phyloP scores from a whole-genome alignment of 2,797 vertebrate species.

The Sebastes itinus region DNA sequence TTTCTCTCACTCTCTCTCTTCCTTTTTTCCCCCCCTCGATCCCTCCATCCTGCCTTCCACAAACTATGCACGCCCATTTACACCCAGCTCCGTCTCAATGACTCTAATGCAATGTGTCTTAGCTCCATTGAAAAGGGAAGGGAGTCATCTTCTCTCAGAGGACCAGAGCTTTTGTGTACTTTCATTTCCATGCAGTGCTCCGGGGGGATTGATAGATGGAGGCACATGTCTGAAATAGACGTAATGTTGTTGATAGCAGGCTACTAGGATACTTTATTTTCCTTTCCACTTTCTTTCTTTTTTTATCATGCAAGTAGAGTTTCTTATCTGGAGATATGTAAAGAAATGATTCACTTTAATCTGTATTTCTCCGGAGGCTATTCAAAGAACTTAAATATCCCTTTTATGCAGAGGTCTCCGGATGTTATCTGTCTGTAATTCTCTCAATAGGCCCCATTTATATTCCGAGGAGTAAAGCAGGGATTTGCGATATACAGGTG shows the following conservation, averaged over 20 bases:
- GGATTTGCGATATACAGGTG: not conserved
- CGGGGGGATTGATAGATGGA: conserved; percentile 44
- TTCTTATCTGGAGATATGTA: conserved; percentile 11
- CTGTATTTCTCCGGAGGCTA: not conserved
- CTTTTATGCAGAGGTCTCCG: not conserved
- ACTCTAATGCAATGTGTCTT: conserved; percentile 58
- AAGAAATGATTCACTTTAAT: not conserved
- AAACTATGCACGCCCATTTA: conserved; percentile 59
- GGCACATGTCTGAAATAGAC: conserved; percentile 45
- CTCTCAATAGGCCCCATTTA: conserved; percentile 9
- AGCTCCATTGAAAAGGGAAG: conserved; percentile 51
- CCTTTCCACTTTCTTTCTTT: not conserved
- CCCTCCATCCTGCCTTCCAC: conserved; percentile 50
- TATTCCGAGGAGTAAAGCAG: not conserved
- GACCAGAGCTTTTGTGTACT: conserved; percentile 57
- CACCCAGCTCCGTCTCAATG: conserved; percentile 44
- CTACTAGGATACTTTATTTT: not conserved
- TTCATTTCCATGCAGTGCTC: conserved; percentile 47
- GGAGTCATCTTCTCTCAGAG: conserved; percentile 56
- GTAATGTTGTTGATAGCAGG: conserved; percentile 29
- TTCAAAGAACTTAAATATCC: not conserved
- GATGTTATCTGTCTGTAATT: conserved; percentile 18
- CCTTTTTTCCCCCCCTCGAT: conserved; percentile 20
- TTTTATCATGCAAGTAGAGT: not conserved
- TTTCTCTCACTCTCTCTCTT: conserved; percentile 1